These are phyloP conservation scores for Gonioctena quinquepunctata DNA, from an alignment of 1,140 invertebrate genomes.

Conservation along the genomic window DNA sequence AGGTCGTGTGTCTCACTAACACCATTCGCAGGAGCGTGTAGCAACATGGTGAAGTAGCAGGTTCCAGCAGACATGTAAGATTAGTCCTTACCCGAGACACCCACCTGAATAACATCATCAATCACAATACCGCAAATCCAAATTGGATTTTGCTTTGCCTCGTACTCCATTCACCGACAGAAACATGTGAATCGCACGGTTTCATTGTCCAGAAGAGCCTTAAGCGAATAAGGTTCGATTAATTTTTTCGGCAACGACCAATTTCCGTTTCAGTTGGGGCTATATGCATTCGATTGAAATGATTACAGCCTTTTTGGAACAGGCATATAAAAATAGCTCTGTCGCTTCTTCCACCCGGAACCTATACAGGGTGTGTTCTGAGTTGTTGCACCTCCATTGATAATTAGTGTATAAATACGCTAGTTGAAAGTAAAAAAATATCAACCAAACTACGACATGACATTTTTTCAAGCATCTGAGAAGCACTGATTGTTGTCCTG, in stretches of 20 bases:
- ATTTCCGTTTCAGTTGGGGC: neutral
- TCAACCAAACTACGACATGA: no score
- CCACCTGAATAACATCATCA: constrained; percentile 45
- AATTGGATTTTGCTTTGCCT: constrained; percentile 42
- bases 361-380: no score
- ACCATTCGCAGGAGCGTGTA: neutral
- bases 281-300: neutral
- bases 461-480: no score
- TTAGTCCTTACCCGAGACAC: constrained; percentile 33
- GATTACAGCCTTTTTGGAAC: neutral
- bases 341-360: no score
- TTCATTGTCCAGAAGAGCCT: neutral
- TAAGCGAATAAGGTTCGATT: neutral
- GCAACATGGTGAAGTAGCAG: neutral
- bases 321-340: neutral
- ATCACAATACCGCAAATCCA: constrained; percentile 43
- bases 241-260: neutral
- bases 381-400: no score
- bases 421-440: no score
- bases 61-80: constrained; percentile 15
- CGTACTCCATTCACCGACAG: neutral
- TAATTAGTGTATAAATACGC: no score
- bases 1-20: neutral
- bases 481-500: no score
- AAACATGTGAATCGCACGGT: neutral